A percentile compares a stretch with the other conserved stretches of the same genome.
Conservation (phyloP, 2,797 vertebrate genomes). For the Aselliscus stoliczkanus region DNA sequence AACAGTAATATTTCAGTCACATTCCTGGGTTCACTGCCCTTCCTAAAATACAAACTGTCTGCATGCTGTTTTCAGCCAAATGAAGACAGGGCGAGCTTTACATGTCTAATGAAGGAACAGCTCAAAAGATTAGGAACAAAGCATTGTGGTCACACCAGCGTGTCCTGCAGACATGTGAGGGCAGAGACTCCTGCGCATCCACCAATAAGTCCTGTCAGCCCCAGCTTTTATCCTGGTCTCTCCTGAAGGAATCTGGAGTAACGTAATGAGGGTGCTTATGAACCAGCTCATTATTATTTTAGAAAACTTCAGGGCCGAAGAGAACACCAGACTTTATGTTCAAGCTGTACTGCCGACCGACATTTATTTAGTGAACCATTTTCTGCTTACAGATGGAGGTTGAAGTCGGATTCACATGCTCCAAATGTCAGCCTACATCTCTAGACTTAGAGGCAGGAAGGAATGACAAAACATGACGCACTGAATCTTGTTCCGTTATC, state of each 20-base stretch:
- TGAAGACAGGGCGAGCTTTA: constrained; percentile 70
- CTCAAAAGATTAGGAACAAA: constrained; percentile 77
- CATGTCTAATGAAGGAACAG: constrained; percentile 72
- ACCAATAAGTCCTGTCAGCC: constrained; percentile 74
- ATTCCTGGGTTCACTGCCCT: constrained; percentile 50
- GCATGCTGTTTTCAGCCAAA: constrained; percentile 67
- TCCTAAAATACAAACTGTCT: constrained; percentile 46
- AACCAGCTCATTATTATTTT: constrained; percentile 75
- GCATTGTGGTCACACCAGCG: constrained; percentile 61
- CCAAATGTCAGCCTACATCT: constrained; percentile 60
- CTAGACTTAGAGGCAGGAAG: constrained; percentile 42
- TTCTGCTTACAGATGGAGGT: constrained; percentile 60
- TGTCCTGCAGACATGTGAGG: constrained; percentile 51
- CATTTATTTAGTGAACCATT: constrained; percentile 70
- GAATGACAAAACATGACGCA: constrained; percentile 43
- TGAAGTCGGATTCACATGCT: constrained; percentile 57
- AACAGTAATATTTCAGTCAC: constrained; percentile 59
- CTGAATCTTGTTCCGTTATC: constrained; percentile 7
- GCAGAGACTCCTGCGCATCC: constrained; percentile 66
- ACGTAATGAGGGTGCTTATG: constrained; percentile 75
- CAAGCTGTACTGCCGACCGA: constrained; percentile 64
- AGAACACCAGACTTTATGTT: constrained; percentile 67
- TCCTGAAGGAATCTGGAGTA: constrained; percentile 80
- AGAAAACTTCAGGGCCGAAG: constrained; percentile 69
- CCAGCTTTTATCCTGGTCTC: constrained; percentile 75